Base-by-base conservation (phyloP, 2,888 invertebrate genomes). In the Drosophila kokeensis region DNA sequence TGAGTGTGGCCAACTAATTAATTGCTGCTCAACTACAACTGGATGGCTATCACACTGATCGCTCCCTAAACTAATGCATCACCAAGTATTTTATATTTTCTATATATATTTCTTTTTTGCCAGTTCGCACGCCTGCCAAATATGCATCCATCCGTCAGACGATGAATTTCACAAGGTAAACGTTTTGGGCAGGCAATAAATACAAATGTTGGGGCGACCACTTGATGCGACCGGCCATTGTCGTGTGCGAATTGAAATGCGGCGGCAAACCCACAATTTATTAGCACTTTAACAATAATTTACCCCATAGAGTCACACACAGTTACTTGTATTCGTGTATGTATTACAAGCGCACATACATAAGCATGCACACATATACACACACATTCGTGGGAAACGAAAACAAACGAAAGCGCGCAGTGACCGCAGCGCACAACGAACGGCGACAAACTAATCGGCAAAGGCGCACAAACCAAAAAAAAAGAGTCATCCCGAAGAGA, bases 261-360 rank as follows among this genome's bases (percentile, higher is more conserved):
- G 81, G 69, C 69, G 64, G 67, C 82, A 68, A 69, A 71, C 72
- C 62, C 75, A 87, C 89, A 89, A 85, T 89, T 85, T 85, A 89
- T 85, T 85, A 85, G 87, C 85, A 85, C 89, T 89, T 83, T 79
- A 80, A 78, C 78, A 85, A 74, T 79, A 80, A 69, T 82, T 64
- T 74, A 77, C 61, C 85, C 87, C 89, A 84, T 76, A 80, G 70
- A 88, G 69, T 79, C 73, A 65, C 79, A 71, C 66, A 73, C 63
- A 82, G 79, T 49, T 82, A 68, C 58, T 63, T 45, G 1, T 15
- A 24, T 24, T 45, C 4, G 69, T 62, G 53, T 60, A 63, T 24
- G 30, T 50, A 40, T 57, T 38, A 50, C 59, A 42, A 34, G 54
- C 50, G 61, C 53, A 65, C 49, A 71, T 54, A 62, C 52, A 48